These are phyloP conservation scores for Labeo rohita DNA, from an alignment of 2,113 vertebrate genomes.

Conservation along the genomic window DNA sequence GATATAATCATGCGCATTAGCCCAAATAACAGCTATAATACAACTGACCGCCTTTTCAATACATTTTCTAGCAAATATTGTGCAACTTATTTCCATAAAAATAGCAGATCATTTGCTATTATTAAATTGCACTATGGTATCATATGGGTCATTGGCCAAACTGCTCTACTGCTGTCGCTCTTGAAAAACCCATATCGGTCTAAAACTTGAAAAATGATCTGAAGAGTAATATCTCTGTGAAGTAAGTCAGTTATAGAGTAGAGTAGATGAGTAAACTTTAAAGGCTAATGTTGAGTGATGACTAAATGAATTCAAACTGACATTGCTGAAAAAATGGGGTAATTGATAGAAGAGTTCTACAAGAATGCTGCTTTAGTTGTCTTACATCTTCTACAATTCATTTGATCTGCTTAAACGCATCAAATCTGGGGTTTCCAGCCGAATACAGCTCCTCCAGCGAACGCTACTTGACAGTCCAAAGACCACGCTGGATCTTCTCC, in stretches of 20 bases:
- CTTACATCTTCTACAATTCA: slow-evolving; percentile 1
- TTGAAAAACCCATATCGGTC: background rate
- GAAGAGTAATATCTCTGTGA: background rate
- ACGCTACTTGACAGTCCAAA: slow-evolving; percentile 35
- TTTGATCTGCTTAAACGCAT: slow-evolving; percentile 26
- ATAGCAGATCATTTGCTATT: too few relatives aligned
- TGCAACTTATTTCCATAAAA: background rate
- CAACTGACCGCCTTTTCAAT: background rate
- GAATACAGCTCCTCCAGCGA: slow-evolving; percentile 19
- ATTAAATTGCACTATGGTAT: background rate
- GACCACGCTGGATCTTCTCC: slow-evolving; percentile 8
- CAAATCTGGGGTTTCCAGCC: slow-evolving; percentile 7
- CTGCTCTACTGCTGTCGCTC: background rate
- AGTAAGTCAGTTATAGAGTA: slow-evolving; percentile 1
- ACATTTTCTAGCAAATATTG: background rate
- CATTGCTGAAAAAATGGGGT: slow-evolving; percentile 6
- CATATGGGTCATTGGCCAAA: background rate
- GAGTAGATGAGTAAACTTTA: slow-evolving; percentile 26
- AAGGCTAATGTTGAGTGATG: slow-evolving; percentile 23
- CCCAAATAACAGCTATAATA: background rate
- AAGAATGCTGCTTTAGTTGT: background rate
- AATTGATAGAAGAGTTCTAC: slow-evolving; percentile 1
- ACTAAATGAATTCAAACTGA: slow-evolving; percentile 14
- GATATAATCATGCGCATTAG: background rate
- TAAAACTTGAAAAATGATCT: background rate